Evolutionary conservation across 2,113 vertebrate genomes (phyloP), one percentile per base, ranked within the genome.

Genomic region (Puma concolor): DNA sequence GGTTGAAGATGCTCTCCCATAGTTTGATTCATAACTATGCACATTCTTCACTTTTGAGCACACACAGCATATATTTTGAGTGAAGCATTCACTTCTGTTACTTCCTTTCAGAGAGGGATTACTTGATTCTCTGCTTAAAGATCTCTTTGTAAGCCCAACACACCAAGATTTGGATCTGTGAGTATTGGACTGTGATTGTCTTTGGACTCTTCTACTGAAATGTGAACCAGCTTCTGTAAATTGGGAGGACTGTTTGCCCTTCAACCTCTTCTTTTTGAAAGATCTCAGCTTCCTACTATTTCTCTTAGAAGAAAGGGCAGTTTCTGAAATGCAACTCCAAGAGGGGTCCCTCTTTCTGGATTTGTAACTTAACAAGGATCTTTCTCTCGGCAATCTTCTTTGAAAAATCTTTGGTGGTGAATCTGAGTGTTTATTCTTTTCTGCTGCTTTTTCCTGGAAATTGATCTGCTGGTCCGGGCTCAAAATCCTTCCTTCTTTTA

Each of bases 131-230:
- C 88, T 98, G 92, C 91, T 96, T 69, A 50, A 10, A 19, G 69
- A 88, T 81, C 92, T 87, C 57, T 76, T 95, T 95, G 66, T 92
- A 48, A 29, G 23, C 36, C 25, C 14, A n/a, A 1, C 54, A 88
- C 94, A 92, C 86, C 94, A 96, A 13, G 97, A 98, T 79, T 94
- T 96, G 19, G 97, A 97, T 88, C 85, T 96, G 17, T 72, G 84
- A 6, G n/a, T 88, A 14, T 2, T 44, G 5, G 52, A 72, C 41
- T 48, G 92, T 41, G 74, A 64, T 41, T 0, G 85, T 72, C 81
- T 93, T 91, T 93, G 79, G 71, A 31, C 38, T 67, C 84, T 94
- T 88, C 94, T 95, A 33, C 91, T 89, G 23, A 5, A 14, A 0
- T 84, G 64, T 25, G 94, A 96, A 69, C 84, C 85, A 79, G 4